Evolutionary conservation across 2,888 invertebrate genomes (phyloP).

Genomic region (Acanthococcus lagerstroemiae): DNA sequence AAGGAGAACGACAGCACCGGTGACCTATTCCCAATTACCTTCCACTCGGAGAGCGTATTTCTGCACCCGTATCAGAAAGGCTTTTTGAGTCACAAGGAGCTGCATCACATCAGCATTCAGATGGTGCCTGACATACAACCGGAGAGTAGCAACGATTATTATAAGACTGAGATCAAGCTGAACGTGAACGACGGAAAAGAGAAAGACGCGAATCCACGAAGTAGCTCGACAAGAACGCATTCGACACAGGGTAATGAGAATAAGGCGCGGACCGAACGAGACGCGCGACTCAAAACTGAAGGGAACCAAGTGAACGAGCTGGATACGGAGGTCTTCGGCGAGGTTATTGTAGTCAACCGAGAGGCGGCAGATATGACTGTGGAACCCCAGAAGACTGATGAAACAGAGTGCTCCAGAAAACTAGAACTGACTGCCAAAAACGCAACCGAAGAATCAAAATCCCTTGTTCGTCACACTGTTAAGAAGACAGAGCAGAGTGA

Average conservation of each 20-base stretch:
- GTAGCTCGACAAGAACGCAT: neutral
- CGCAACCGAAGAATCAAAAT: too few species aligned
- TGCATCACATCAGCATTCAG: constrained; percentile 32
- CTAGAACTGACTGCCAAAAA: neutral
- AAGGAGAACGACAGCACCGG: neutral
- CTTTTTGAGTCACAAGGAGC: constrained; percentile 31
- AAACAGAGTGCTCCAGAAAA: neutral
- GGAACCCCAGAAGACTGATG: neutral
- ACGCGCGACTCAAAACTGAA: neutral
- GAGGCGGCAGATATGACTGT: neutral
- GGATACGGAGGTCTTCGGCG: neutral
- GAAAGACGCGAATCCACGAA: neutral
- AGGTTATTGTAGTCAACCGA: neutral
- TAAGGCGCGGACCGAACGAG: too few species aligned
- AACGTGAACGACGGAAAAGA: neutral
- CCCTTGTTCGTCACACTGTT: too few species aligned
- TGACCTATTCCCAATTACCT: constrained; percentile 30
- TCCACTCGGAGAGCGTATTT: constrained; percentile 32
- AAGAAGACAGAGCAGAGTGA: too few species aligned
- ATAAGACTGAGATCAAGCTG: constrained; percentile 11
- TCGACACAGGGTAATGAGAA: neutral
- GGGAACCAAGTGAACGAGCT: neutral
- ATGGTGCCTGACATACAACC: constrained; percentile 19
- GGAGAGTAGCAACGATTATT: neutral
- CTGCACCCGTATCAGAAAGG: constrained; percentile 31